Base-by-base conservation (phyloP, 2,797 vertebrate genomes). In the Coluber constrictor region DNA sequence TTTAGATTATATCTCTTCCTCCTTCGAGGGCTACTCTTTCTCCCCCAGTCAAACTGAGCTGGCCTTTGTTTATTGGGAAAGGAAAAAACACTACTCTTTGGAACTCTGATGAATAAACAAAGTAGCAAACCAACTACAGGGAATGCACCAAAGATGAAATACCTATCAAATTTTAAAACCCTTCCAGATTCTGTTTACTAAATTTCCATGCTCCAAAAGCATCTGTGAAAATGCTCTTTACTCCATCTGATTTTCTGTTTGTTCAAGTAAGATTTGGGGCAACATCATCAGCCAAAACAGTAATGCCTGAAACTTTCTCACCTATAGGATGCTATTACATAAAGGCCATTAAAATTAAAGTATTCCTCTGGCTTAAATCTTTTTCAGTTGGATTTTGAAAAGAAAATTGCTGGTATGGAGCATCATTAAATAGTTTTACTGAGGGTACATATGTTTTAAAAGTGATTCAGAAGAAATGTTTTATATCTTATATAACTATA, bases 301-400 rank as follows among this genome's bases (percentile, higher is more conserved):
- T 32, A 91, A 20, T 59, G 91, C 51, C 93, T 93, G 90, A 93
- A 43, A 94, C 47, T 92, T 95, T 93, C 92, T 93, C 90, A 89
- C 83, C 7, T 60, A 94, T 32, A n/a, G 94, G 94, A 95, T 66
- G 18, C 63, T 55, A 66, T 94, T 96, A 91, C 47, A 94, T 96
- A 94, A 96, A 96, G 43, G 55, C 27, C 54, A 87, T 95, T 91
- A 94, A 47, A 47, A 83, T 47, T 83, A 96, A 96, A 96, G 63
- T 7, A 89, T 96, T 94, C 88, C 83, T 92, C 91, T 92, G 1
- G 27, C 43, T 96, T 93, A 95, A 93, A 91, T 95, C 51, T 11
- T 95, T 95, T 94, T 96, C 94, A 87, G 95, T 95, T 96, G 94
- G 89, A 96, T 97, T 96, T 61, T 60, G 43, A 61, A 47, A 16